A percentile compares a stretch with the other conserved stretches of the same genome.
Evolutionary conservation across 2,797 vertebrate genomes (phyloP).

Genomic region (Betta splendens): DNA sequence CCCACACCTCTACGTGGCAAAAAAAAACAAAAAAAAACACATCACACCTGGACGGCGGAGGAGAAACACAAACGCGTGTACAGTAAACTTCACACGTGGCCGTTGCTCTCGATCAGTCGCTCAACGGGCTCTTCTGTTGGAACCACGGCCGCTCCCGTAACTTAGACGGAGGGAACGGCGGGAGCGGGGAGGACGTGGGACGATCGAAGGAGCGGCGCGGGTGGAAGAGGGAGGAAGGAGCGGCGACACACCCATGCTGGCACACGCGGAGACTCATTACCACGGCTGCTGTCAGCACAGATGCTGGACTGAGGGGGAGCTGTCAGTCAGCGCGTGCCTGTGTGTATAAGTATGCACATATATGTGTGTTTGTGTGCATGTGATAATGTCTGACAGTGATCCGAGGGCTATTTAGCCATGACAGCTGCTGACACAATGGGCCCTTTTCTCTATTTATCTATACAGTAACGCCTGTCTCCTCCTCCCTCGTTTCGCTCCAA

Average conservation of each 20-base stretch:
- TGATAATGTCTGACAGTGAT: constrained; percentile 65
- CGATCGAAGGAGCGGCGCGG: constrained; percentile 62
- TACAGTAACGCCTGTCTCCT: constrained; percentile 71
- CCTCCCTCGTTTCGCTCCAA: constrained; percentile 14
- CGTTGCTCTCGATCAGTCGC: constrained; percentile 31
- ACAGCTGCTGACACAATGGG: constrained; percentile 80
- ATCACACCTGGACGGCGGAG: constrained; percentile 62
- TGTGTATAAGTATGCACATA: constrained; percentile 33
- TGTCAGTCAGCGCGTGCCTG: constrained; percentile 70
- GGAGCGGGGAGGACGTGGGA: constrained; percentile 53
- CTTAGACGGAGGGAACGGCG: constrained; percentile 21
- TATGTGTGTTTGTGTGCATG: constrained; percentile 30
- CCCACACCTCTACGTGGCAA: constrained; percentile 56
- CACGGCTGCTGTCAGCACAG: constrained; percentile 80
- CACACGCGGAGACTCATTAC: constrained; percentile 79
- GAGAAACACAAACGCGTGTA: constrained; percentile 1
- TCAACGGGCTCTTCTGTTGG: constrained; percentile 35
- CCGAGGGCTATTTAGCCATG: constrained; percentile 78
- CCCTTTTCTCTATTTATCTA: constrained; percentile 75
- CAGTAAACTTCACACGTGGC: constrained; percentile 20
- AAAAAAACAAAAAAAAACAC: too few relatives aligned
- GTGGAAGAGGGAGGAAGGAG: constrained; percentile 58
- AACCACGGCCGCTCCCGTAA: constrained; percentile 55
- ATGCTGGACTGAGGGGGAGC: constrained; percentile 81
- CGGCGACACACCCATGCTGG: constrained; percentile 70